phyloP scores from a whole-genome alignment of 2,113 vertebrate species.

The Platanista minor region DNA sequence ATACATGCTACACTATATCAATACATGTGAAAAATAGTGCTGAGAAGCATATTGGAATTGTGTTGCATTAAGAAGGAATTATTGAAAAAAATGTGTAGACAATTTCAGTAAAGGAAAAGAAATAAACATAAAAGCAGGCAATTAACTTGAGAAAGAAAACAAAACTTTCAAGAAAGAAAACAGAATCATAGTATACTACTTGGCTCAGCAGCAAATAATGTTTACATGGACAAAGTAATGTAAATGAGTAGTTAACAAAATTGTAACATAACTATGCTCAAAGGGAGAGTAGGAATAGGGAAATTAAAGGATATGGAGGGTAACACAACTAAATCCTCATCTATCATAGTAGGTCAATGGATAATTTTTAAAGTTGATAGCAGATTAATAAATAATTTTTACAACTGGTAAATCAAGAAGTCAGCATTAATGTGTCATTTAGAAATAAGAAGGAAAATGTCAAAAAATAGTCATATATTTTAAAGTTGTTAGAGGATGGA shows the following conservation, averaged over 20 bases:
- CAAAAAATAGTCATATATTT: background rate
- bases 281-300: background rate
- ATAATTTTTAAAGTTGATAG: background rate
- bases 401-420: background rate
- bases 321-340: background rate
- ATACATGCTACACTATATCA: background rate
- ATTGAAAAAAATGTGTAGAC: background rate
- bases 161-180: background rate
- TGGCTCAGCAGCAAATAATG: background rate
- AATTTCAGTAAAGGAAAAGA: background rate
- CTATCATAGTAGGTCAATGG: background rate
- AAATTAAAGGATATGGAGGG: background rate
- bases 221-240: background rate
- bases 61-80: background rate
- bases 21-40: background rate
- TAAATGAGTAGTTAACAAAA: background rate
- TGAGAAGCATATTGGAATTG: background rate
- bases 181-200: background rate
- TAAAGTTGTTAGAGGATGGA: background rate
- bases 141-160: background rate
- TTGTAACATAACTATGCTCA: background rate
- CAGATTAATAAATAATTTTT: background rate
- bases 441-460: conserved; percentile 2
- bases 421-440: background rate
- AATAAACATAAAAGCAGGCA: background rate